Evolutionary conservation across 2,888 invertebrate genomes (phyloP).

Genomic region (Acronicta psi): DNA sequence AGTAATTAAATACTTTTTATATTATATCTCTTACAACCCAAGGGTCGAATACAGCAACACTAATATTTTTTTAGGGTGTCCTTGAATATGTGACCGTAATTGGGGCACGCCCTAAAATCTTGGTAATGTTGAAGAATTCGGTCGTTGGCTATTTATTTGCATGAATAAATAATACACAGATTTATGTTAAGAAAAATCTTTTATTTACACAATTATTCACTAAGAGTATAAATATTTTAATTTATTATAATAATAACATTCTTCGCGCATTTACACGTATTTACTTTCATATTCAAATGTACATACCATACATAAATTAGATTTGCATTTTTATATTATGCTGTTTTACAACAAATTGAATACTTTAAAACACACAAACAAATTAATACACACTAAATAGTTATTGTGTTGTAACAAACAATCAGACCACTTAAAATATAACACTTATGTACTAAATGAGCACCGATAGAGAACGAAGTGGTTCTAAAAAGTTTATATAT

Average conservation of each 20-base stretch:
- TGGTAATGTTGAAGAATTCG: not conserved
- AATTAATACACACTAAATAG: conserved; percentile 19
- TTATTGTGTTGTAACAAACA: conserved; percentile 42
- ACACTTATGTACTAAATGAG: conserved; percentile 69
- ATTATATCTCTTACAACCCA: not conserved
- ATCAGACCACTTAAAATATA: conserved; percentile 51
- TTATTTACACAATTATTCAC: conserved; percentile 84
- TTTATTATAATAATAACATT: conserved; percentile 45
- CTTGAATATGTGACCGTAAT: too few relatives aligned
- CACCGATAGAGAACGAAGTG: conserved; percentile 61
- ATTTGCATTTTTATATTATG: conserved; percentile 15
- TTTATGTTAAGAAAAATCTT: conserved; percentile 67
- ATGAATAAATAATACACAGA: conserved; percentile 53
- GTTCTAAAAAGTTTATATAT: conserved; percentile 33
- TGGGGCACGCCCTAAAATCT: not conserved
- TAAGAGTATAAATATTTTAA: conserved; percentile 77
- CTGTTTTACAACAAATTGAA: conserved; percentile 33
- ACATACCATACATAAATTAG: conserved; percentile 9
- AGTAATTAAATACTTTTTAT: conserved; percentile 13
- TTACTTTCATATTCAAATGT: conserved; percentile 44
- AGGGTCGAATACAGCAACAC: not conserved
- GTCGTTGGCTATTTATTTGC: conserved; percentile 7
- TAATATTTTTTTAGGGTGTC: not conserved
- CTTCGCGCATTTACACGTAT: conserved; percentile 36
- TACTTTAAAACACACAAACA: conserved; percentile 29